Conservation (phyloP, 1,140 invertebrate genomes). For the Trichonephila clavipes region DNA sequence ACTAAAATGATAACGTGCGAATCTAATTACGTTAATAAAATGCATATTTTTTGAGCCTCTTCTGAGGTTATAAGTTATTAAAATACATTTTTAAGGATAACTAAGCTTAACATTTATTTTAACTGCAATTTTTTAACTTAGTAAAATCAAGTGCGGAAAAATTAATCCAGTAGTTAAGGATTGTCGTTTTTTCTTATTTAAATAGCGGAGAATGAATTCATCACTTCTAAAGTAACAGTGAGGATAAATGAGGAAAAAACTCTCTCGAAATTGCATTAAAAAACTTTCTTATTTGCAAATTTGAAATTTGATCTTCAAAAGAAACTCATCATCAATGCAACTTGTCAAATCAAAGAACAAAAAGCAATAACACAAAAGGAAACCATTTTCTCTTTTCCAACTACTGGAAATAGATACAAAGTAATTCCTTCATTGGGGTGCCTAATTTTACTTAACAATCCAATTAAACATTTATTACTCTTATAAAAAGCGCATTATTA, state of each 20-base stretch:
- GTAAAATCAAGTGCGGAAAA: too few relatives aligned
- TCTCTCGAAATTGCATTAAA: background rate
- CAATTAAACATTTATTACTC: slow-evolving; percentile 76
- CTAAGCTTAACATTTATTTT: too few relatives aligned
- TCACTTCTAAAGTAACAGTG: background rate
- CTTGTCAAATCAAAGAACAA: slow-evolving; percentile 9
- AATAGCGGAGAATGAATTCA: background rate
- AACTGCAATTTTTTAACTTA: too few relatives aligned
- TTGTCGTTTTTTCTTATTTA: too few relatives aligned
- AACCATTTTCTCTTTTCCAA: slow-evolving; percentile 26
- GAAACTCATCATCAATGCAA: background rate
- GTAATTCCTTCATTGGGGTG: background rate
- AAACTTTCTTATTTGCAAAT: background rate
- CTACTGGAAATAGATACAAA: background rate
- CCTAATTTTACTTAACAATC: slow-evolving; percentile 75
- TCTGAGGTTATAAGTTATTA: too few relatives aligned
- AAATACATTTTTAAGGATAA: too few relatives aligned
- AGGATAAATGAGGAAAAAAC: background rate
- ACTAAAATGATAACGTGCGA: too few relatives aligned
- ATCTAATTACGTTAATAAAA: too few relatives aligned
- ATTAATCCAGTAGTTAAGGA: too few relatives aligned
- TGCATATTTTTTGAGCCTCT: too few relatives aligned
- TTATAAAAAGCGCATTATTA: slow-evolving; percentile 74
- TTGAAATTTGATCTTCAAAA: slow-evolving; percentile 23
- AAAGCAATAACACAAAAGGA: background rate